phyloP scores from a whole-genome alignment of 2,888 invertebrate genomes.

The Empis livida region DNA sequence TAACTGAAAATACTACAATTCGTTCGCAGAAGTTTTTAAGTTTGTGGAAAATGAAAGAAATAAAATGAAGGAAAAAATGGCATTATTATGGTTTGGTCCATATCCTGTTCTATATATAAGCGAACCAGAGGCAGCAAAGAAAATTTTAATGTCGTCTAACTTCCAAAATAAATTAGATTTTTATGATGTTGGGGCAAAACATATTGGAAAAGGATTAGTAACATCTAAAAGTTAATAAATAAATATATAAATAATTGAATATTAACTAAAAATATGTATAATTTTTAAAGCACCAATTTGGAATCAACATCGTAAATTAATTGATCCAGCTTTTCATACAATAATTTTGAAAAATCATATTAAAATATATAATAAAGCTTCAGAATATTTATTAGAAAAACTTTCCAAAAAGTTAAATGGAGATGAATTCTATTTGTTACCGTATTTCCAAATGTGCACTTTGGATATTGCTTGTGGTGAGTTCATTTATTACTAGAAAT shows the following conservation, averaged over 20 bases:
- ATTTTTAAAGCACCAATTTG: slow-evolving; percentile 22
- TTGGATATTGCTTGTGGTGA: too few relatives aligned
- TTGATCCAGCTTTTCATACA: slow-evolving; percentile 31
- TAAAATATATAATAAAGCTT: slow-evolving; percentile 27
- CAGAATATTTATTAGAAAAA: slow-evolving; percentile 19
- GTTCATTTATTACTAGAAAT: too few relatives aligned
- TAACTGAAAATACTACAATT: too few relatives aligned
- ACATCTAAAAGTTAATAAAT: slow-evolving; percentile 24
- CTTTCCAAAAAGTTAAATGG: slow-evolving; percentile 1
- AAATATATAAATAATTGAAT: too few relatives aligned
- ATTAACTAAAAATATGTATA: too few relatives aligned
- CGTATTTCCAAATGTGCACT: too few relatives aligned
- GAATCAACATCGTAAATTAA: slow-evolving; percentile 30
- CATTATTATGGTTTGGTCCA: slow-evolving; percentile 25
- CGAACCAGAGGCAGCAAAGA: slow-evolving; percentile 27
- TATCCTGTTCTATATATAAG: slow-evolving; percentile 28
- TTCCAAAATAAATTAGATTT: slow-evolving; percentile 31
- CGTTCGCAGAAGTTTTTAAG: too few relatives aligned
- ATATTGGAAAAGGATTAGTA: slow-evolving; percentile 29
- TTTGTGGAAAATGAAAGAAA: too few relatives aligned
- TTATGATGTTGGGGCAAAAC: slow-evolving; percentile 26
- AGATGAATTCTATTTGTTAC: too few relatives aligned
- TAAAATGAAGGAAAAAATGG: too few relatives aligned
- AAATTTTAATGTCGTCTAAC: slow-evolving; percentile 26
- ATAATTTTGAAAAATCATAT: slow-evolving; percentile 23